A percentile compares a stretch with the other conserved stretches of the same genome.
phyloP scores from a whole-genome alignment of 2,797 vertebrate genomes.

The Crenuchus spilurus region DNA sequence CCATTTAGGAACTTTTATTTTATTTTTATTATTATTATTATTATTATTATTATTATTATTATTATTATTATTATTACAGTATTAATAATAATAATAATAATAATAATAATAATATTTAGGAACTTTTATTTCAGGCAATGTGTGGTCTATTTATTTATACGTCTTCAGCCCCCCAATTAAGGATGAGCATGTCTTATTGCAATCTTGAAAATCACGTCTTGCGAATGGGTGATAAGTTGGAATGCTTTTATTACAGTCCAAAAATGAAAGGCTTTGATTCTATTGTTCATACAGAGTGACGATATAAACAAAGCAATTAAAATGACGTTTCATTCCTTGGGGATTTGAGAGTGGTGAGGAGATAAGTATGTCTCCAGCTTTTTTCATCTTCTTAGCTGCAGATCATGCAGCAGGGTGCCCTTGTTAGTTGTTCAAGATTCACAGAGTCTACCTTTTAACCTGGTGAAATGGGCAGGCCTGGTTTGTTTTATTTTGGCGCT shows the following conservation, averaged over 20 bases:
- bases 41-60: too few relatives aligned
- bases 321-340: neutral
- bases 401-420: neutral
- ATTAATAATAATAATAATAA: too few relatives aligned
- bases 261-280: neutral
- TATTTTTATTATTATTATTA: too few relatives aligned
- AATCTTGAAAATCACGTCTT: neutral
- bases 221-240: neutral
- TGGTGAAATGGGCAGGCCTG: neutral
- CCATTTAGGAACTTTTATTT: too few relatives aligned
- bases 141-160: neutral
- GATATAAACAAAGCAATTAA: conserved; percentile 2
- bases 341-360: neutral
- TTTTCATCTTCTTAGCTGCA: neutral
- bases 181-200: neutral
- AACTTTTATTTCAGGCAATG: neutral
- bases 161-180: too few relatives aligned
- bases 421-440: conserved; percentile 9
- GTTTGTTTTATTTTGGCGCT: conserved; percentile 14
- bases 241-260: neutral
- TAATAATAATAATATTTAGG: too few relatives aligned
- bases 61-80: too few relatives aligned
- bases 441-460: conserved; percentile 7
- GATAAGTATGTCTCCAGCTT: neutral
- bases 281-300: neutral